phyloP scores from a whole-genome alignment of 2,888 invertebrate species.

The Leptinotarsa rubiginosa region DNA sequence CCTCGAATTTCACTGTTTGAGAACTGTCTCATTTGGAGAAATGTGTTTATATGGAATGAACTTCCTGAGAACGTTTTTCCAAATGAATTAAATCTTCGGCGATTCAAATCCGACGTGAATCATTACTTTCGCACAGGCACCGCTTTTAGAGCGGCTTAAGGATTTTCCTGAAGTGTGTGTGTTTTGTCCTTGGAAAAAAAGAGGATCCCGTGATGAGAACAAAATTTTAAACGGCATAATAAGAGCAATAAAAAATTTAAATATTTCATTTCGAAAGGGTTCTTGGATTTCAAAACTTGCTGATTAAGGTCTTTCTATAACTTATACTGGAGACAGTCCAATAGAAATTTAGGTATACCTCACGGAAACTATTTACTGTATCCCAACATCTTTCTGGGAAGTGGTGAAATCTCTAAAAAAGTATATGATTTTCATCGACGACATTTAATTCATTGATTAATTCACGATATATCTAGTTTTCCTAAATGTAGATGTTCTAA shows the following conservation, averaged over 20 bases:
- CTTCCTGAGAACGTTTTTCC: too few species aligned
- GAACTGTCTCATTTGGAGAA: too few species aligned
- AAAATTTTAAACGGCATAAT: too few species aligned
- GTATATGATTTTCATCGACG: neutral
- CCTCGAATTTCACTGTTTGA: too few species aligned
- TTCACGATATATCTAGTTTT: conserved; percentile 3
- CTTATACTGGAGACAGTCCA: neutral
- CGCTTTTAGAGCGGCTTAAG: too few species aligned
- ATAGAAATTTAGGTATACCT: neutral
- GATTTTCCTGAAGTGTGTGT: too few species aligned
- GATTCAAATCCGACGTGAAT: too few species aligned
- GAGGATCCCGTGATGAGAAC: too few species aligned
- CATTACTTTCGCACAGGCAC: too few species aligned
- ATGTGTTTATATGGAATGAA: too few species aligned
- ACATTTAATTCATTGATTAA: neutral
- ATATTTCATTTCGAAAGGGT: neutral
- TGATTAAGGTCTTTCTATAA: neutral
- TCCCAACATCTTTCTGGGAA: neutral
- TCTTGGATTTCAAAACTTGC: neutral
- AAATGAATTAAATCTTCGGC: too few species aligned
- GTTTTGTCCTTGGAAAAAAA: too few species aligned
- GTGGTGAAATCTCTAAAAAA: neutral
- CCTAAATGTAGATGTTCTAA: neutral
- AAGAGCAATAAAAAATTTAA: neutral
- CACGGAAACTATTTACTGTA: neutral